A percentile compares a stretch with the other conserved stretches of the same genome.
phyloP scores from a whole-genome alignment of 2,797 vertebrate genomes.

The Anguilla anguilla region DNA sequence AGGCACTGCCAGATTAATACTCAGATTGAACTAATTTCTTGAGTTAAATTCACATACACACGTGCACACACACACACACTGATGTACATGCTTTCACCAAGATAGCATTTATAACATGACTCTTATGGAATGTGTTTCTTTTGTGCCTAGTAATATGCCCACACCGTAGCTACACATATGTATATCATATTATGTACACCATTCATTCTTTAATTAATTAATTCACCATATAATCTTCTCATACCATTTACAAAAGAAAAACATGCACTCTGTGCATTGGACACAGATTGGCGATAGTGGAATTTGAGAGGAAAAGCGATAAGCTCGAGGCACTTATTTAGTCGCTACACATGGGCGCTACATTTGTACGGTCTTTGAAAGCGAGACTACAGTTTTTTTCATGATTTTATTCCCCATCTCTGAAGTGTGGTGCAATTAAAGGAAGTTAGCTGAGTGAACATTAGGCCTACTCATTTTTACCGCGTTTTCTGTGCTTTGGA shows the following conservation, averaged over 20 bases:
- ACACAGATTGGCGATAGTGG: too few species aligned
- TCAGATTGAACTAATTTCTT: not conserved
- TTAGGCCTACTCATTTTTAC: not conserved
- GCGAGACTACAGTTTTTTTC: too few species aligned
- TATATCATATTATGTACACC: too few species aligned
- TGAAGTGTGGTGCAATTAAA: slow-evolving; percentile 3
- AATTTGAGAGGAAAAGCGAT: not conserved
- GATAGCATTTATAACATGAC: not conserved
- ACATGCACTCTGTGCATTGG: too few species aligned
- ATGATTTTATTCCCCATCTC: not conserved
- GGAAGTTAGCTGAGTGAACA: not conserved
- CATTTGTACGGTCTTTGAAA: slow-evolving; percentile 33
- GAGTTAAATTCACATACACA: not conserved
- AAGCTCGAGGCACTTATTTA: slow-evolving; percentile 55
- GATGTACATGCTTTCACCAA: not conserved
- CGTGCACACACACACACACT: not conserved
- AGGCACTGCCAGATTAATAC: not conserved
- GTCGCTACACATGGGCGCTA: slow-evolving; percentile 63
- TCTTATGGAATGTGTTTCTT: too few species aligned
- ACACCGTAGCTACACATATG: too few species aligned
- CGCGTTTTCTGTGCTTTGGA: not conserved
- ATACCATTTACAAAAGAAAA: too few species aligned
- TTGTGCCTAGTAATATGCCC: too few species aligned
- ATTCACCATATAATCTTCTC: too few species aligned
- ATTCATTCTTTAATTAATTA: too few species aligned